A percentile compares a stretch with the other conserved stretches of the same genome.
Conservation (phyloP, 2,888 invertebrate genomes). For the Pyrrhosoma nymphula region DNA sequence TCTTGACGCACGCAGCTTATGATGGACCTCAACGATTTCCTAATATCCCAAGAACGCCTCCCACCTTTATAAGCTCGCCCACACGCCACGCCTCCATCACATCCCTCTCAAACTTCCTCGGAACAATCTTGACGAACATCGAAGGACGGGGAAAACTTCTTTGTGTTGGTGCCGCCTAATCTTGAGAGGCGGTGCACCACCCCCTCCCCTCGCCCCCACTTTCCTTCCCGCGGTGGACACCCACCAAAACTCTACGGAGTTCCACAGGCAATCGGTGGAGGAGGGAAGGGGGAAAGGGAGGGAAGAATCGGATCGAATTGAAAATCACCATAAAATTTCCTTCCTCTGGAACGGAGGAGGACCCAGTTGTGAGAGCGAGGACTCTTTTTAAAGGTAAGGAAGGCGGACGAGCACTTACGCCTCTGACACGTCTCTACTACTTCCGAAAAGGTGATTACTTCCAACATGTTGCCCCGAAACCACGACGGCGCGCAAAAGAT, state of each 20-base stretch:
- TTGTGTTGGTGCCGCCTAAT: not conserved
- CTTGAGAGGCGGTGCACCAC: not conserved
- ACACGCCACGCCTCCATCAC: not conserved
- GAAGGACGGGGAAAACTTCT: not conserved
- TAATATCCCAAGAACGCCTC: not conserved
- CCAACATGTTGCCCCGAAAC: not conserved
- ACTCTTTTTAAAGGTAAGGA: not conserved
- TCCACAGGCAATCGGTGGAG: not conserved
- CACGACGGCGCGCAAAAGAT: not conserved
- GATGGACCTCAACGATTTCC: not conserved
- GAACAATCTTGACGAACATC: not conserved
- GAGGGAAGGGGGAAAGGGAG: not conserved
- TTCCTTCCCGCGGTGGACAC: not conserved
- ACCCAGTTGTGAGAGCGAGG: not conserved
- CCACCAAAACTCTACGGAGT: too few relatives aligned
- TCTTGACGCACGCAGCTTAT: not conserved
- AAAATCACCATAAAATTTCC: not conserved
- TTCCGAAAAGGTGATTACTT: constrained; percentile 12
- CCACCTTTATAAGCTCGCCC: not conserved
- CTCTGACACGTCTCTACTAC: not conserved
- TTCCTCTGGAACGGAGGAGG: not conserved
- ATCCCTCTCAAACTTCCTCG: not conserved
- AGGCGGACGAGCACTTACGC: not conserved
- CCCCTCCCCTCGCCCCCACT: too few relatives aligned
- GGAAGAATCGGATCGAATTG: not conserved